Percentiles rank a stretch among this genome's conserved stretches.
Conservation (phyloP, 2,888 invertebrate species). For the Eupithecia inturbata region DNA sequence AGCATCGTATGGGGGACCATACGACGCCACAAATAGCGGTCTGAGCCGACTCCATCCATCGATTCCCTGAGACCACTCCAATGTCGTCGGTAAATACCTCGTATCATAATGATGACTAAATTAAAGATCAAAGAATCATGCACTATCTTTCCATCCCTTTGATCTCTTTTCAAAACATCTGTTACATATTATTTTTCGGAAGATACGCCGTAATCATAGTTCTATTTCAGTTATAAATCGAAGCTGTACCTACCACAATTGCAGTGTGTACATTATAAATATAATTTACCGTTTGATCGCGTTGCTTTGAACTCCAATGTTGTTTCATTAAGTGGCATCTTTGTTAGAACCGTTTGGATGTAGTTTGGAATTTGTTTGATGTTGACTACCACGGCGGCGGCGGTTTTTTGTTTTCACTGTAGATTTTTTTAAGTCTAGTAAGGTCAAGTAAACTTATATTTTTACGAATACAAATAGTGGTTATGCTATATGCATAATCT, state of each 20-base stretch:
- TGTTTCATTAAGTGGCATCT: constrained; percentile 21
- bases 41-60: not conserved
- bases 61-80: not conserved
- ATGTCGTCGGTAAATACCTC: not conserved
- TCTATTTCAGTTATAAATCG: constrained; percentile 25
- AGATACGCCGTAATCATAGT: constrained; percentile 21
- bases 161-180: constrained; percentile 1
- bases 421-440: not conserved
- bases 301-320: constrained; percentile 38
- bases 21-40: not conserved
- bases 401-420: not conserved
- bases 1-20: no score
- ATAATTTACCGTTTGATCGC: constrained; percentile 39
- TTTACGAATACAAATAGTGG: not conserved
- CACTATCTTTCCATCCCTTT: not conserved
- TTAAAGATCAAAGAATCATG: not conserved
- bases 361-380: constrained; percentile 8
- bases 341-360: constrained; percentile 16
- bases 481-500: not conserved
- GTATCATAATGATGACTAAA: not conserved
- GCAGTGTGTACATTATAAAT: constrained; percentile 41
- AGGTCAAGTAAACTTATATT: not conserved
- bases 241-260: constrained; percentile 16
- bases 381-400: not conserved
- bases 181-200: not conserved